phyloP scores from a whole-genome alignment of 2,113 vertebrate genomes.

The Scomber colias region DNA sequence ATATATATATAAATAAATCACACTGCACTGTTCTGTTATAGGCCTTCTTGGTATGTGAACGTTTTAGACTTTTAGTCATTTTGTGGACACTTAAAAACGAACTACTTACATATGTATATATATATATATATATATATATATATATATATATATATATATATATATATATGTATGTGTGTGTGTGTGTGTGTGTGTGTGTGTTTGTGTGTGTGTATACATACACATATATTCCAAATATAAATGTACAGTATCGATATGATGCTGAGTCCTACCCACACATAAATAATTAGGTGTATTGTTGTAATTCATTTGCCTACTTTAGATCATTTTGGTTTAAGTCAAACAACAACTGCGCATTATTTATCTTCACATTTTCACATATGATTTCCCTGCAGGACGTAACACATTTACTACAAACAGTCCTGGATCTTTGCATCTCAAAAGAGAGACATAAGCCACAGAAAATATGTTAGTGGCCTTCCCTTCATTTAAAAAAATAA shows the following conservation, averaged over 20 bases:
- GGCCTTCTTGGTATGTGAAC: constrained; percentile 10
- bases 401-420: neutral
- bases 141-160: no score
- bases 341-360: neutral
- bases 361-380: neutral
- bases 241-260: neutral
- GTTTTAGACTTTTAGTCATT: neutral
- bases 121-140: no score
- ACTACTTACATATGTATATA: no score
- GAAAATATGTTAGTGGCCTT: constrained; percentile 4
- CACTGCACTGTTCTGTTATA: neutral
- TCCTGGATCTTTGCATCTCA: neutral
- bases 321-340: neutral
- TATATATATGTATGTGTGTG: no score
- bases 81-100: neutral
- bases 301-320: neutral
- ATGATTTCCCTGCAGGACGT: neutral
- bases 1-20: no score
- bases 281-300: neutral
- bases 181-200: no score
- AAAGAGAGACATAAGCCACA: neutral
- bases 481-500: neutral
- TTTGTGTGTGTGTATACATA: no score
- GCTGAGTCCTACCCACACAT: no score
- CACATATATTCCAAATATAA: no score